Conservation (phyloP, 2,888 invertebrate species). For the Thecocarcelia acutangulata region DNA sequence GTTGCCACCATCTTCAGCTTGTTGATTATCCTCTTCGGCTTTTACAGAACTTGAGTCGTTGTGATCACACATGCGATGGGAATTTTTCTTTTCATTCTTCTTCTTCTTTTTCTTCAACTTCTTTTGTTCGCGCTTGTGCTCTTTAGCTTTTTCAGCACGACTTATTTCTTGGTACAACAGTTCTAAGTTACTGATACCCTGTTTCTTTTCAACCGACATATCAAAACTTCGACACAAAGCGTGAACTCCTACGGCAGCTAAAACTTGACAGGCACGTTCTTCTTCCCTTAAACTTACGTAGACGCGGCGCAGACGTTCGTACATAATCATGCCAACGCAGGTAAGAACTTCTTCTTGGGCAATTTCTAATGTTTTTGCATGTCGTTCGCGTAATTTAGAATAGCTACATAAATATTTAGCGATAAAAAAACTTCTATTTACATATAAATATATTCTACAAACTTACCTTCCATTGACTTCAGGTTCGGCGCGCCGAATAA, state of each 20-base stretch:
- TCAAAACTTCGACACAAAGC: constrained; percentile 94
- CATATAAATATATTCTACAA: constrained; percentile 76
- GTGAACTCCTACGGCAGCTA: constrained; percentile 93
- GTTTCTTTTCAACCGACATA: constrained; percentile 93
- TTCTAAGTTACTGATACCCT: constrained; percentile 93
- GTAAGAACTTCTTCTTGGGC: constrained; percentile 98
- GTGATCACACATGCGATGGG: constrained; percentile 61
- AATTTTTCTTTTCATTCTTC: constrained; percentile 83
- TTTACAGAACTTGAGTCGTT: constrained; percentile 81
- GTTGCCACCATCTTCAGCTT: constrained; percentile 77
- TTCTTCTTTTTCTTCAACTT: constrained; percentile 91
- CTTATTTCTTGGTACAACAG: constrained; percentile 93
- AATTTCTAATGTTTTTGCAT: constrained; percentile 97
- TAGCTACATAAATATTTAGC: constrained; percentile 73
- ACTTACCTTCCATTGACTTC: constrained; percentile 91
- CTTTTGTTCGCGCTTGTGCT: constrained; percentile 92
- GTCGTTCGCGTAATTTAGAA: constrained; percentile 90
- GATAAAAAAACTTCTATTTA: background rate
- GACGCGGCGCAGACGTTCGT: constrained; percentile 93
- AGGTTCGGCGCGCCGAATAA: constrained; percentile 95
- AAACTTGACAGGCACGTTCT: constrained; percentile 95
- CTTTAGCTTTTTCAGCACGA: constrained; percentile 92
- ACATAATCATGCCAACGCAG: constrained; percentile 95
- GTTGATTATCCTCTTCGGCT: constrained; percentile 73
- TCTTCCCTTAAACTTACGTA: constrained; percentile 93